phyloP scores from a whole-genome alignment of 2,888 invertebrate species.

The Odontocolon sp. region DNA sequence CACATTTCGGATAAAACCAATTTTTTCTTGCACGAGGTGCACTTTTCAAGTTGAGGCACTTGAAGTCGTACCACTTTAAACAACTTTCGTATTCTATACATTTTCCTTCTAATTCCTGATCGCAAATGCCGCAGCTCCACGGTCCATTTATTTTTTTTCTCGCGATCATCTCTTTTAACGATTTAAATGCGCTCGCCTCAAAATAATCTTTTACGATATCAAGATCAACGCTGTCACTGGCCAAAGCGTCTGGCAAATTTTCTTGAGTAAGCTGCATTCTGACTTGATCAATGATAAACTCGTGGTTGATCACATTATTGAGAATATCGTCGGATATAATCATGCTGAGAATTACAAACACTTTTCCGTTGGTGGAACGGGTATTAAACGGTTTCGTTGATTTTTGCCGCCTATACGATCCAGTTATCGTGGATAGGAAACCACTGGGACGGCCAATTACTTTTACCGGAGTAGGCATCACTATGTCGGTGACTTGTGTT shows the following conservation, averaged over 20 bases:
- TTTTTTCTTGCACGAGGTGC: background rate
- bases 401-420: background rate
- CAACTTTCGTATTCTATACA: background rate
- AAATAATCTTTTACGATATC: background rate
- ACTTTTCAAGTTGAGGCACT: background rate
- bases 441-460: background rate
- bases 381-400: background rate
- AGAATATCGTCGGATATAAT: background rate
- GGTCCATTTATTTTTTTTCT: background rate
- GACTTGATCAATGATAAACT: background rate
- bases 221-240: background rate
- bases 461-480: background rate
- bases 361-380: background rate
- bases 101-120: background rate
- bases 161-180: background rate
- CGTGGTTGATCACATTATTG: background rate
- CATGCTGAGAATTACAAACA: background rate
- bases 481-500: background rate
- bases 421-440: background rate
- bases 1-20: background rate
- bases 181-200: background rate
- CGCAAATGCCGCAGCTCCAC: background rate
- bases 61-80: background rate
- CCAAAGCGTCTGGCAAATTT: background rate
- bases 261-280: background rate